Conservation (phyloP, 2,797 vertebrate genomes). For the Spea hammondii region DNA sequence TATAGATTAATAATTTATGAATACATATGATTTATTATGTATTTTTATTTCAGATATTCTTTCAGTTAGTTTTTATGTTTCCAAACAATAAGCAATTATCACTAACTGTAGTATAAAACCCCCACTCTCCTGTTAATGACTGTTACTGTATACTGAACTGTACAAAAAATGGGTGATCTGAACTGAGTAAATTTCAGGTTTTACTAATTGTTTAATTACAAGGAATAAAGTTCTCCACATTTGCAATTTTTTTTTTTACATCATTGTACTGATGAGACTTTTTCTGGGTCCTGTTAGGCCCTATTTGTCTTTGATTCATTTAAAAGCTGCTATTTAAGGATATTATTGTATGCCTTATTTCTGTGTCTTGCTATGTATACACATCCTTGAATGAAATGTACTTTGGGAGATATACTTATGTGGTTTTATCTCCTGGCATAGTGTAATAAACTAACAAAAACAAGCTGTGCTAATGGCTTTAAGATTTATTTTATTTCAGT, state of each 20-base stretch:
- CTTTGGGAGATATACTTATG: background rate
- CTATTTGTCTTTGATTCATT: conserved; percentile 16
- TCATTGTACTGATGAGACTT: background rate
- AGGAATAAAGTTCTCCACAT: too few relatives aligned
- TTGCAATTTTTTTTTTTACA: background rate
- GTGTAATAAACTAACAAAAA: conserved; percentile 6
- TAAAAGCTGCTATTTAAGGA: conserved; percentile 24
- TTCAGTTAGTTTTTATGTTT: too few relatives aligned
- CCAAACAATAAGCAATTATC: too few relatives aligned
- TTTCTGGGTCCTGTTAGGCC: background rate
- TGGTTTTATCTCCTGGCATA: conserved; percentile 6
- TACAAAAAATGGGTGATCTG: too few relatives aligned
- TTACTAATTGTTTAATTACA: too few relatives aligned
- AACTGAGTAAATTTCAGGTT: too few relatives aligned
- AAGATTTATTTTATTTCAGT: background rate
- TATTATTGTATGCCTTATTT: conserved; percentile 20
- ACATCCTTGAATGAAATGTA: conserved; percentile 5
- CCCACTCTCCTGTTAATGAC: too few relatives aligned
- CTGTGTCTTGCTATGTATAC: background rate
- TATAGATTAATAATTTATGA: too few relatives aligned
- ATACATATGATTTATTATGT: too few relatives aligned
- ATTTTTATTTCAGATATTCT: too few relatives aligned
- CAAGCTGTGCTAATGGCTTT: background rate
- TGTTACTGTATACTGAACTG: too few relatives aligned
- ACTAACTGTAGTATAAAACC: too few relatives aligned